Conservation (phyloP, 2,797 vertebrate species). For the Muscicapa comitata region DNA sequence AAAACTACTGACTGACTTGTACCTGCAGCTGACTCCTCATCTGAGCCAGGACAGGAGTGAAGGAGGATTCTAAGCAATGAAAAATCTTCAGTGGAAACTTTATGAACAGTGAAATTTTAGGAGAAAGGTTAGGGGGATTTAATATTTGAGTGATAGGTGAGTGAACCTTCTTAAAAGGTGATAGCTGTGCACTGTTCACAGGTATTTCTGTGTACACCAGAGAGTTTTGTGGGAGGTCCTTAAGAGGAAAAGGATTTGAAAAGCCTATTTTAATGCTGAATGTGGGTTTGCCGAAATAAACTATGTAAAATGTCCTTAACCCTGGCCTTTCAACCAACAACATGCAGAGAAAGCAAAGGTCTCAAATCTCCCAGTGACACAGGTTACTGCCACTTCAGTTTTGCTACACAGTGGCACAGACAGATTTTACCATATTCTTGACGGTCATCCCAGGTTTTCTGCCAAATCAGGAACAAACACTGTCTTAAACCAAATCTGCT, state of each 20-base stretch:
- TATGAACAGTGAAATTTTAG: not conserved
- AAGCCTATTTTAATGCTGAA: not conserved
- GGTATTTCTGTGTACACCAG: not conserved
- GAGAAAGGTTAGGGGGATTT: not conserved
- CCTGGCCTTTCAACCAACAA: not conserved
- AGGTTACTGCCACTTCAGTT: not conserved
- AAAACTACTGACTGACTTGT: not conserved
- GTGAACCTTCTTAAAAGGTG: not conserved
- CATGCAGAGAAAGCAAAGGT: not conserved
- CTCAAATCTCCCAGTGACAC: not conserved
- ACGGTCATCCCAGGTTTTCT: not conserved
- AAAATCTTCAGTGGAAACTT: not conserved
- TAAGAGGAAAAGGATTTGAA: not conserved
- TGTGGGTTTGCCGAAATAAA: not conserved
- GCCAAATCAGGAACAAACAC: not conserved
- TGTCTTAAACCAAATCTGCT: conserved; percentile 2
- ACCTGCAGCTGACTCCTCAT: not conserved
- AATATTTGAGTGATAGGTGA: not conserved
- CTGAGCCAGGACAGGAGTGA: not conserved
- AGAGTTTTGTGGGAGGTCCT: not conserved
- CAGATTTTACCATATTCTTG: fast-evolving
- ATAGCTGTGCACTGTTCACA: not conserved
- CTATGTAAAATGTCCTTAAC: not conserved
- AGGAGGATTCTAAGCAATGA: not conserved
- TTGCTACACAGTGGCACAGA: not conserved